Evolutionary conservation across 2,888 invertebrate genomes (phyloP), one percentile per base, ranked within the genome.

Genomic region (Hylaea fasciaria): DNA sequence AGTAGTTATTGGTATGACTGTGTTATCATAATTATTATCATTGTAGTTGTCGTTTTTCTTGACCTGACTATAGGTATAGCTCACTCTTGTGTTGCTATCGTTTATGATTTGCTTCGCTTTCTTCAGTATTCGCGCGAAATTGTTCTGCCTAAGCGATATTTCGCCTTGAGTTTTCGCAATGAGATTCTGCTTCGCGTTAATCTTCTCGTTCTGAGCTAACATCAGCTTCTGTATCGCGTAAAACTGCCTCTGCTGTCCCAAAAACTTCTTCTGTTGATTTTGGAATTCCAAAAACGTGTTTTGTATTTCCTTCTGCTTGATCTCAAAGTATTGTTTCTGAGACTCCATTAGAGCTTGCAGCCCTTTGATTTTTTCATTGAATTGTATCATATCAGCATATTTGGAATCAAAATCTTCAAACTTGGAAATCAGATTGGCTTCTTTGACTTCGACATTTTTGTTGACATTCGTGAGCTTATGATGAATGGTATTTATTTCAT

Each of bases 161-260:
- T 88, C 87, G 39, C 80, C 85, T 63, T 91, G 91, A 0, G 86
- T 85, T 70, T 86, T 89, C 0, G 87, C 82, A 58, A 92, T 91
- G 0, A 80, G 29, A 46, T 80, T 85, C 48, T 91, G 91, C 64
- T 86, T 90, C 0, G 71, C 43, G 40, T 85, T 90, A 1, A 91
- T 87, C 55, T 87, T 89, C 52, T 91, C 89, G 9, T 91, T 91
- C 57, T 91, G 91, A 0, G 81, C 77, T 1, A 91, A 55, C 81
- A 91, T 86, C 0, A 87, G 40, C 62, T 87, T 89, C 40, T 92
- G 91, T 49, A 91, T 80, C 5, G 80, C 82, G 47, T 86, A 90
- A 71, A 92, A 91, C 32, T 90, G 87, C 22, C 78, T 73, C 57
- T 92, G 91, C 55, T 91, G 91, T 0, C 74, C 67, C 35, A 89